phyloP scores from a whole-genome alignment of 2,888 invertebrate species.

The Eupithecia tripunctaria region DNA sequence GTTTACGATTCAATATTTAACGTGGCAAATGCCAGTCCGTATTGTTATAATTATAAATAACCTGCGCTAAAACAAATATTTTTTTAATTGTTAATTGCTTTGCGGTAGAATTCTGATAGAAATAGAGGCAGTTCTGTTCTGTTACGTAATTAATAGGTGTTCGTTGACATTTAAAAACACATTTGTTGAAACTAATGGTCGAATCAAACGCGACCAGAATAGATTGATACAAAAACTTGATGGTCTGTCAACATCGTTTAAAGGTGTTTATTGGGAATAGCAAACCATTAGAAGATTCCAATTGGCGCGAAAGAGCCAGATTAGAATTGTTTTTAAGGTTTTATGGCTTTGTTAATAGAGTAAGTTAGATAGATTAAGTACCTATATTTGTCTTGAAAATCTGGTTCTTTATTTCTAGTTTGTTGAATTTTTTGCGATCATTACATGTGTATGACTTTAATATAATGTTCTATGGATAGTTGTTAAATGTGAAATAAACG shows the following conservation, averaged over 20 bases:
- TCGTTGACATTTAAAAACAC: constrained; percentile 44
- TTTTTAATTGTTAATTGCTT: constrained; percentile 47
- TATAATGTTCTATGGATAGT: background rate
- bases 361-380: background rate
- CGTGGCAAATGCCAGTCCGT: constrained; percentile 49
- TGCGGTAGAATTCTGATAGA: constrained; percentile 40
- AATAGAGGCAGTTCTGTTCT: constrained; percentile 39
- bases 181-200: constrained; percentile 39
- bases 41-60: constrained; percentile 51
- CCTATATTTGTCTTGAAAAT: background rate
- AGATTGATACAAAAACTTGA: constrained; percentile 34
- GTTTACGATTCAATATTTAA: constrained; percentile 61
- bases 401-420: background rate
- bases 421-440: background rate
- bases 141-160: constrained; percentile 38
- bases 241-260: constrained; percentile 37
- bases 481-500: background rate
- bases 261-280: constrained; percentile 33
- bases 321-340: constrained; percentile 10
- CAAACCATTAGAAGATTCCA: constrained; percentile 34
- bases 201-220: constrained; percentile 33
- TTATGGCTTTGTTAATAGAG: background rate
- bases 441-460: background rate
- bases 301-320: constrained; percentile 18
- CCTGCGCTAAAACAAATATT: constrained; percentile 53